A percentile compares a stretch with the other conserved stretches of the same genome.
Evolutionary conservation across 2,797 vertebrate genomes (phyloP).

Genomic region (Rhinatrema bivittatum): DNA sequence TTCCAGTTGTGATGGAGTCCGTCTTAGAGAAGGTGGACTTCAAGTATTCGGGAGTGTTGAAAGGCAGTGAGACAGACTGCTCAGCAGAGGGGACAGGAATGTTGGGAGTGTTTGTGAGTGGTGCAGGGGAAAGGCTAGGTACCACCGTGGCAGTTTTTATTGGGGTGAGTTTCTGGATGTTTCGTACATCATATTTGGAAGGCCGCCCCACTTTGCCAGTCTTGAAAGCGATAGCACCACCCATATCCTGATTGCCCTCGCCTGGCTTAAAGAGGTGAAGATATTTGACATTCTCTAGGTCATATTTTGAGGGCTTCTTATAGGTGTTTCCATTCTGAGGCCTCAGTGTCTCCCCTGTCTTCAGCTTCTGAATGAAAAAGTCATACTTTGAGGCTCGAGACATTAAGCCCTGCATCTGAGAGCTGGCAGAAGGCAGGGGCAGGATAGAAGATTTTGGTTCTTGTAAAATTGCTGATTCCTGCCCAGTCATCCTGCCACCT

Average conservation of each 20-base stretch:
- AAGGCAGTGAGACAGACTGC: conserved; percentile 75
- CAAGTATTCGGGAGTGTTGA: conserved; percentile 84
- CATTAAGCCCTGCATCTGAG: conserved; percentile 82
- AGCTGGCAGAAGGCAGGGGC: conserved; percentile 63
- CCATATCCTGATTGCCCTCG: conserved; percentile 94
- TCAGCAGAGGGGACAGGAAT: conserved; percentile 65
- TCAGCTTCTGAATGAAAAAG: conserved; percentile 96
- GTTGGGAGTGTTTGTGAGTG: conserved; percentile 65
- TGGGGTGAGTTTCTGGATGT: conserved; percentile 86
- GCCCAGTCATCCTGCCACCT: conserved; percentile 45
- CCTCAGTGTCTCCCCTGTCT: conserved; percentile 84
- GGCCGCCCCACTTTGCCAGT: conserved; percentile 94
- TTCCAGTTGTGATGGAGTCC: conserved; percentile 97
- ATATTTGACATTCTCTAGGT: conserved; percentile 95
- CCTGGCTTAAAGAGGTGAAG: conserved; percentile 96
- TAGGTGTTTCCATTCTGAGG: conserved; percentile 90
- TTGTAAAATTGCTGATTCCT: conserved; percentile 66
- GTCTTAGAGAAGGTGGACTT: conserved; percentile 98
- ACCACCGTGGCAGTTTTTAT: conserved; percentile 68
- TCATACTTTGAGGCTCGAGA: conserved; percentile 92
- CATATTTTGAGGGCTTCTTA: conserved; percentile 93
- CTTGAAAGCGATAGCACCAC: conserved; percentile 95
- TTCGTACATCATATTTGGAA: conserved; percentile 92
- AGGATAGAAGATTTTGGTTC: conserved; percentile 82
- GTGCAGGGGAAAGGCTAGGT: conserved; percentile 68